Conservation (phyloP, 1,140 invertebrate species). For the Drosophila miranda region DNA sequence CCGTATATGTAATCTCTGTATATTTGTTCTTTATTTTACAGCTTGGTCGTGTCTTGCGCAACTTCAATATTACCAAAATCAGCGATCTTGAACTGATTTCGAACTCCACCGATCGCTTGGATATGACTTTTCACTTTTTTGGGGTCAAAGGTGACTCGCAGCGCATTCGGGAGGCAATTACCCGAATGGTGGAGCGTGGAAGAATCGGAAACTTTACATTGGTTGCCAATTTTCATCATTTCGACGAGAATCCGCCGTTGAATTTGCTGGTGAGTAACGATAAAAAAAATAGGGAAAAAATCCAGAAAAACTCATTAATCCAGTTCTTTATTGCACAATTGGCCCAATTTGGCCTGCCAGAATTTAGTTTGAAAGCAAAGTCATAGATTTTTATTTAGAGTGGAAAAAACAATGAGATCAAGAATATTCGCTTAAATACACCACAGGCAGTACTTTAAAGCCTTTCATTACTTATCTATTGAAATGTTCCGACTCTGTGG, state of each 20-base stretch:
- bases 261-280: slow-evolving; percentile 83
- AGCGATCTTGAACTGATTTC: slow-evolving; percentile 87
- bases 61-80: slow-evolving; percentile 86
- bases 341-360: background rate
- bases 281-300: background rate
- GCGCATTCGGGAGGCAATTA: slow-evolving; percentile 85
- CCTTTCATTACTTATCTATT: slow-evolving; percentile 19
- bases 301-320: slow-evolving; percentile 12
- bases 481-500: slow-evolving; percentile 3
- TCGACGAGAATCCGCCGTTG: slow-evolving; percentile 85
- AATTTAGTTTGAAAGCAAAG: background rate
- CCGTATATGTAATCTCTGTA: slow-evolving; percentile 8
- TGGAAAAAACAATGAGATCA: background rate
- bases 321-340: slow-evolving; percentile 9
- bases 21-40: slow-evolving; percentile 79
- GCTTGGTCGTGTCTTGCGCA: slow-evolving; percentile 86
- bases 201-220: slow-evolving; percentile 86
- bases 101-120: slow-evolving; percentile 85
- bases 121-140: slow-evolving; percentile 86
- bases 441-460: slow-evolving; percentile 7
- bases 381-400: slow-evolving; percentile 10
- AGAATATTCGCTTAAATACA: background rate
- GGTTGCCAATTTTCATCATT: slow-evolving; percentile 85
- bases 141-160: slow-evolving; percentile 85
- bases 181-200: slow-evolving; percentile 85